Conservation (phyloP, 2,888 invertebrate species). For the Horisme vitalbata region DNA sequence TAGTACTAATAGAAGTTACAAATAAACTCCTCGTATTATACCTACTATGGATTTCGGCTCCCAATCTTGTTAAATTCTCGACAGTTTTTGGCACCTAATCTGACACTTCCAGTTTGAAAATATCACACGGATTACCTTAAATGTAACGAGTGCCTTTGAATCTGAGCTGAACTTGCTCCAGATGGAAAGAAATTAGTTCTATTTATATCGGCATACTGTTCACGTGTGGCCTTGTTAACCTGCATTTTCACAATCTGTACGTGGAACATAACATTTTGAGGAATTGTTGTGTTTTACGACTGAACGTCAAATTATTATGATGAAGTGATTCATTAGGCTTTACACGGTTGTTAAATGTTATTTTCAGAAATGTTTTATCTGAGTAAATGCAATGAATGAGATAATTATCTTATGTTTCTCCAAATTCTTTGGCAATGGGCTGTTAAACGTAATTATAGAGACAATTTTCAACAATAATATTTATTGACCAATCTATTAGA, state of each 20-base stretch:
- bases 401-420: no score
- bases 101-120: conserved; percentile 6
- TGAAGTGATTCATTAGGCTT: conserved; percentile 1
- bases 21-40: no score
- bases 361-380: no score
- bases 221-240: conserved; percentile 36
- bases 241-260: conserved; percentile 27
- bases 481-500: no score
- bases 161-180: conserved; percentile 36
- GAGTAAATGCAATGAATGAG: no score
- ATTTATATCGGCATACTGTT: conserved; percentile 28
- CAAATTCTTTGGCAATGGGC: no score
- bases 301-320: conserved; percentile 11
- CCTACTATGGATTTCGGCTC: no score
- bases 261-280: conserved; percentile 13
- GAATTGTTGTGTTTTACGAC: conserved; percentile 11
- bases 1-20: no score
- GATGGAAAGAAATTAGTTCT: conserved; percentile 35
- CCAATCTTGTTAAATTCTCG: no score
- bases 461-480: no score
- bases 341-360: not conserved
- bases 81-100: not conserved
- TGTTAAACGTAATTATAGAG: no score
- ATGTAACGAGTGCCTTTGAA: conserved; percentile 16
- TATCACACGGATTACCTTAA: conserved; percentile 18